Conservation (phyloP, 2,888 invertebrate genomes). For the Himalopsyche japonica region DNA sequence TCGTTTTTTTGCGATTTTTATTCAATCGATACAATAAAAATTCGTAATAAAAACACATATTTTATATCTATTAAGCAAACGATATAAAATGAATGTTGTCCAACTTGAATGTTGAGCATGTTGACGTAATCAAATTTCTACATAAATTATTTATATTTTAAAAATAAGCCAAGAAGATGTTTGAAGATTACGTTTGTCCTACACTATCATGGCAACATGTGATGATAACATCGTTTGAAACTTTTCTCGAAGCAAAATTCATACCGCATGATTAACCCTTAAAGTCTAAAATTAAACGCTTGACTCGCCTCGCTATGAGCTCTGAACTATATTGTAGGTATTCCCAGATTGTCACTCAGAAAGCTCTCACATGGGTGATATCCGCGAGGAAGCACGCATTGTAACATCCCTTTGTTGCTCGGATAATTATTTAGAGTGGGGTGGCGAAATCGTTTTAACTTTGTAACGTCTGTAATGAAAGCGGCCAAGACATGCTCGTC, state of each 20-base stretch:
- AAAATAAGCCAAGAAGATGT: too few species aligned
- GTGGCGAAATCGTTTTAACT: slow-evolving; percentile 21
- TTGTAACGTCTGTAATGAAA: slow-evolving; percentile 6
- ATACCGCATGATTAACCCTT: neutral
- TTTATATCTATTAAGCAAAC: too few species aligned
- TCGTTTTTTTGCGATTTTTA: too few species aligned
- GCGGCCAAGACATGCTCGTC: neutral
- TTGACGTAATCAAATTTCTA: too few species aligned
- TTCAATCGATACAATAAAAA: too few species aligned
- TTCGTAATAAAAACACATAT: too few species aligned
- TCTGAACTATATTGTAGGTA: neutral
- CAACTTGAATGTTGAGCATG: too few species aligned
- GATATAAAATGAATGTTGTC: too few species aligned
- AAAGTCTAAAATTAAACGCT: neutral
- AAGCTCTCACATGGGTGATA: slow-evolving; percentile 3
- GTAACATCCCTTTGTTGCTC: slow-evolving; percentile 17
- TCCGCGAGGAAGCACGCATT: slow-evolving; percentile 2
- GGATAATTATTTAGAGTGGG: slow-evolving; percentile 28
- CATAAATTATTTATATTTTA: too few species aligned
- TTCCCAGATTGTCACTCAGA: slow-evolving; percentile 20
- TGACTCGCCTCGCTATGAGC: neutral
- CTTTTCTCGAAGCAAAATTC: neutral
- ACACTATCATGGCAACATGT: too few species aligned
- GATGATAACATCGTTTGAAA: neutral
- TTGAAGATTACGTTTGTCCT: too few species aligned